Evolutionary conservation across 2,888 invertebrate species (phyloP), one percentile per base, ranked within the genome.

Genomic region (Heliconius aoede): DNA sequence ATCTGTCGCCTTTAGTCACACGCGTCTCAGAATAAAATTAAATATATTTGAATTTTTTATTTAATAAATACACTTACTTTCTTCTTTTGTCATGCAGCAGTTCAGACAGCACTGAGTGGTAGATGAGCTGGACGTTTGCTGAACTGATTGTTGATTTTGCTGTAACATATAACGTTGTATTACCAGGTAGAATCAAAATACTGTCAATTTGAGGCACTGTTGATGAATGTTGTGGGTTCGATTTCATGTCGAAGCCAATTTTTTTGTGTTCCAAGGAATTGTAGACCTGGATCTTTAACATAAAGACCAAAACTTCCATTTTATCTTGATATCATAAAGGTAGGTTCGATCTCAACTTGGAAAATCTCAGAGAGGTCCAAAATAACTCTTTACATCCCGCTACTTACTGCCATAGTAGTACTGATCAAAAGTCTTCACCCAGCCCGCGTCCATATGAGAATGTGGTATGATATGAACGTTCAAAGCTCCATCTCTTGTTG

Each of bases 401-500:
- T 58, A 86, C 90, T 89, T 84, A 96, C 96, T 95, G 83, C 96
- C 96, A 85, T 95, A 97, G 83, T 96, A 97, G 84, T 98, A 98
- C 85, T 97, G 96, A 84, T 98, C 97, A 4, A 97, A 96, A 0
- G 97, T 97, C 88, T 97, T 97, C 64, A 97, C 94, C 98, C 98
- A 98, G 2, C 98, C 98, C 0, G 97, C 97, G 86, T 98, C 98
- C 93, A 97, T 97, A 87, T 98, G 98, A 0, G 97, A 96, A 85
- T 98, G 98, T 0, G 97, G 95, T 0, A 96, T 88, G 0, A 94
- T 78, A 26, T 94, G 93, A 0, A 94, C 92, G 61, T 94, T 94
- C 2, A 94, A 60, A 0, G 91, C 91, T 0, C 93, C 93, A 2
- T 94, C 94, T 74, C 90, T 84, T 0, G 93, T 93, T 74, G 85